Percentiles rank a stretch among this genome's conserved stretches.
Conservation (phyloP, 2,113 vertebrate genomes). For the Heterocephalus glaber region DNA sequence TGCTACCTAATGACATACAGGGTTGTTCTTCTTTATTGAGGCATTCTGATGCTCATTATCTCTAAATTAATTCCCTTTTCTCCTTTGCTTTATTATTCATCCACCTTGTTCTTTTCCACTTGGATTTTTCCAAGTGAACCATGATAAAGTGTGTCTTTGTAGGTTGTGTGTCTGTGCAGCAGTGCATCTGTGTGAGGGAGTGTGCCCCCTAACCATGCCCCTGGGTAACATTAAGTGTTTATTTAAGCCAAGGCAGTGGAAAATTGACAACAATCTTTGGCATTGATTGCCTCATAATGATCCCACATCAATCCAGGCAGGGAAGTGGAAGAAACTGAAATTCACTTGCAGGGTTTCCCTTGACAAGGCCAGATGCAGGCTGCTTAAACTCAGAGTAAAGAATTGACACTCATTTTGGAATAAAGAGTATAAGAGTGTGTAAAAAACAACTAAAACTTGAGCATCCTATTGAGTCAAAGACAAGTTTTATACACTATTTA, state of each 20-base stretch:
- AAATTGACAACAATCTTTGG: constrained; percentile 64
- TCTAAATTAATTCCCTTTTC: constrained; percentile 81
- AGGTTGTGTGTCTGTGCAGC: constrained; percentile 28
- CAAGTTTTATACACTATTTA: not conserved
- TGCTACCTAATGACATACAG: constrained; percentile 74
- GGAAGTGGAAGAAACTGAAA: not conserved
- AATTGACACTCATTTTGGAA: not conserved
- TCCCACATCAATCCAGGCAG: constrained; percentile 1
- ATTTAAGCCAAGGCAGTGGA: constrained; percentile 62
- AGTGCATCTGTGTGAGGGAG: constrained; percentile 58
- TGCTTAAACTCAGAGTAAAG: not conserved
- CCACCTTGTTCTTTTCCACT: constrained; percentile 72
- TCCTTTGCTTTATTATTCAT: constrained; percentile 75
- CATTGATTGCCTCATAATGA: constrained; percentile 33
- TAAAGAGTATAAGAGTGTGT: not conserved
- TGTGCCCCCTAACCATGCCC: not conserved
- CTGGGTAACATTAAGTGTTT: constrained; percentile 47
- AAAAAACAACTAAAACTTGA: constrained; percentile 17
- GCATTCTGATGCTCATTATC: constrained; percentile 79
- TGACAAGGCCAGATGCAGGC: not conserved
- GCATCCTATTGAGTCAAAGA: not conserved
- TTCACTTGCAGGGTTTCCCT: not conserved
- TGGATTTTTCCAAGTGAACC: constrained; percentile 77
- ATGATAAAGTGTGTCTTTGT: constrained; percentile 71
- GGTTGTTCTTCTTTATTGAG: constrained; percentile 77